These are phyloP conservation scores for Neopipo cinnamomea DNA, from an alignment of 2,113 vertebrate genomes.

Conservation along the genomic window DNA sequence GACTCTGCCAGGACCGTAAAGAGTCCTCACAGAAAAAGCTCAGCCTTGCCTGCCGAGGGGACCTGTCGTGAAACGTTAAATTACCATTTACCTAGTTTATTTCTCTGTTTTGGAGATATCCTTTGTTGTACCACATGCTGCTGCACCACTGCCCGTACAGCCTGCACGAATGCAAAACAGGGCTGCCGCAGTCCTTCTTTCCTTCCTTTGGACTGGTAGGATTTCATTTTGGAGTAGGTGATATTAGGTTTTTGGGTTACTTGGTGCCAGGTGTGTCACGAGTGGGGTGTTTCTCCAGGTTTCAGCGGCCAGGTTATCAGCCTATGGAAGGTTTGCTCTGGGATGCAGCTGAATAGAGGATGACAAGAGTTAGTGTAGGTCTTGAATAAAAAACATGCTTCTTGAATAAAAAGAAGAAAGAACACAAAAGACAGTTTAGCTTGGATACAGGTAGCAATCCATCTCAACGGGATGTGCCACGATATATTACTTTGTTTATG, in stretches of 20 bases:
- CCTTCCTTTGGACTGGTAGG: neutral
- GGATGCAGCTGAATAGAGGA: neutral
- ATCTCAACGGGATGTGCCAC: neutral
- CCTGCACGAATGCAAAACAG: accelerated
- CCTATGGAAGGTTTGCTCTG: neutral
- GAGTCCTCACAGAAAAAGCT: neutral
- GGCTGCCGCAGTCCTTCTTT: accelerated
- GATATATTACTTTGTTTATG: neutral
- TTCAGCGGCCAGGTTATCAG: neutral
- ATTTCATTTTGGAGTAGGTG: neutral
- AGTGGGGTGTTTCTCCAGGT: neutral
- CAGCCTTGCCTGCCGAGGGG: neutral
- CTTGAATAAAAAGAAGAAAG: neutral
- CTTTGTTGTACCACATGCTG: neutral
- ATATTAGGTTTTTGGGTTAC: neutral
- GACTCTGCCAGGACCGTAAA: neutral
- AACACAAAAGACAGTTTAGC: neutral
- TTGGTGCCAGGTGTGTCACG: accelerated
- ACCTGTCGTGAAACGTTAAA: neutral
- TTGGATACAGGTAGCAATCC: neutral
- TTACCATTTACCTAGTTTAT: neutral
- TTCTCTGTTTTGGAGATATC: neutral
- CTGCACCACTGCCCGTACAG: accelerated
- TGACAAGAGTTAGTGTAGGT: neutral
- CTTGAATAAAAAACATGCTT: neutral